Percentiles rank a stretch among this genome's conserved stretches.
Evolutionary conservation across 2,888 invertebrate genomes (phyloP).

Genomic region (Tromatobia lineatoria): DNA sequence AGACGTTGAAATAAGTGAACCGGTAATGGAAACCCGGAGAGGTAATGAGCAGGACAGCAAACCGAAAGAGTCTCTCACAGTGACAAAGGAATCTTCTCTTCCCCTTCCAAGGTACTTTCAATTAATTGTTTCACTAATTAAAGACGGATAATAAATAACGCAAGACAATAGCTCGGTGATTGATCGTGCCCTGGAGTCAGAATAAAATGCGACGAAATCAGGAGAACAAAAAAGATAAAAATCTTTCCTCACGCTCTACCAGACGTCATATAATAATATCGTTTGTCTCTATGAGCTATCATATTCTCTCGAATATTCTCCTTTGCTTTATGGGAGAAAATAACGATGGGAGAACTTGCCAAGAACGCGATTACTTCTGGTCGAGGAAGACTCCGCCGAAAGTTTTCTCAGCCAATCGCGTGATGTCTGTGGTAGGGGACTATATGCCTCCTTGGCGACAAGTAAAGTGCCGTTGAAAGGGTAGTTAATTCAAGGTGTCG

Average conservation of each 20-base stretch:
- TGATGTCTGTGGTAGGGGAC: constrained; percentile 34
- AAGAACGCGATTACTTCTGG: constrained; percentile 53
- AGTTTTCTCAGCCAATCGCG: constrained; percentile 57
- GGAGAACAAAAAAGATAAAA: constrained; percentile 4
- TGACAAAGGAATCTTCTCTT: constrained; percentile 38
- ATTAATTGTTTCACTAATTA: constrained; percentile 78
- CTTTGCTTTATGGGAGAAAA: constrained; percentile 27
- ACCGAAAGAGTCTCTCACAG: constrained; percentile 35
- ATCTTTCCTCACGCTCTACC: constrained; percentile 1
- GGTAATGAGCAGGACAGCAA: constrained; percentile 53
- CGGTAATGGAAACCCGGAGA: constrained; percentile 54
- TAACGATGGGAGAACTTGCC: constrained; percentile 6
- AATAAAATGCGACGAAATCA: constrained; percentile 12
- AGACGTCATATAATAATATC: constrained; percentile 24
- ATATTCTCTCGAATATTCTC: constrained; percentile 7
- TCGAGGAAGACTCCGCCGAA: constrained; percentile 56
- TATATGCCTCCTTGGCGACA: constrained; percentile 45
- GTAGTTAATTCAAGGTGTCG: constrained; percentile 72
- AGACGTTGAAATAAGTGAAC: constrained; percentile 42
- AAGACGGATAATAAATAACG: constrained; percentile 71
- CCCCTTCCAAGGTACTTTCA: constrained; percentile 63
- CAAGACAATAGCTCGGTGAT: constrained; percentile 38
- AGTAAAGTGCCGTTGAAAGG: constrained; percentile 68
- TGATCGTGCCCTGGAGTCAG: constrained; percentile 3
- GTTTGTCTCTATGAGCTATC: constrained; percentile 10